Evolutionary conservation across 2,888 invertebrate genomes (phyloP), one percentile per base, ranked within the genome.

Genomic region (Drymonia ruficornis): DNA sequence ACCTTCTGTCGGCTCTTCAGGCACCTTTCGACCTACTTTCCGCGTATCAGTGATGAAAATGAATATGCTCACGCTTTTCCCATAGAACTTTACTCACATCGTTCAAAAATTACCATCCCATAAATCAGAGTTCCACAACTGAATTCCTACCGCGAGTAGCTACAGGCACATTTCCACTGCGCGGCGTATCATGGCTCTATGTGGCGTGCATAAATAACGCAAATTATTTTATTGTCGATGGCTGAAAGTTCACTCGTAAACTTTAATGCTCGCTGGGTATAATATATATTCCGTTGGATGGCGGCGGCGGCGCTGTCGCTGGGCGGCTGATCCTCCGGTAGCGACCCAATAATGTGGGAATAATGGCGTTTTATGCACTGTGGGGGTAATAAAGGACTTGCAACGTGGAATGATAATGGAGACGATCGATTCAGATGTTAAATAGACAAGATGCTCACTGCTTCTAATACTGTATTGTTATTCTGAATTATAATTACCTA

Each of bases 241-340:
- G 70, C 80, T 83, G 81, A 80, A 83, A 84, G 83, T 85, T 78
- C 77, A 78, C 65, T 72, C 81, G 69, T 85, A 81, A 84, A 84
- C 76, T 83, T 81, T 81, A 80, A 84, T 80, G 78, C 76, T 59
- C 72, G 75, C 71, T 74, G 78, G 78, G 81, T 55, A 52, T 55
- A 45, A 51, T 52, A 81, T 55, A 52, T 55, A 45, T 53, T 52
- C 48, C 43, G 50, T 81, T 80, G 77, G 78, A 80, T 79, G 78
- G 73, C 63, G 65, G 61, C 60, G 46, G 52, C 52, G 70, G 50
- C 47, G 49, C 19, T n/a, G 47, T 46, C n/a, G 28, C 23, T 23
- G 23, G 23, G 23, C 50, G 16, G 40, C 15, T 6, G 59, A n/a
- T 49, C 38, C 50, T 40, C 9, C n/a, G 13, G 12, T 13, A 19